These are phyloP conservation scores for Fratercula arctica DNA, from an alignment of 2,797 vertebrate genomes.

Conservation along the genomic window DNA sequence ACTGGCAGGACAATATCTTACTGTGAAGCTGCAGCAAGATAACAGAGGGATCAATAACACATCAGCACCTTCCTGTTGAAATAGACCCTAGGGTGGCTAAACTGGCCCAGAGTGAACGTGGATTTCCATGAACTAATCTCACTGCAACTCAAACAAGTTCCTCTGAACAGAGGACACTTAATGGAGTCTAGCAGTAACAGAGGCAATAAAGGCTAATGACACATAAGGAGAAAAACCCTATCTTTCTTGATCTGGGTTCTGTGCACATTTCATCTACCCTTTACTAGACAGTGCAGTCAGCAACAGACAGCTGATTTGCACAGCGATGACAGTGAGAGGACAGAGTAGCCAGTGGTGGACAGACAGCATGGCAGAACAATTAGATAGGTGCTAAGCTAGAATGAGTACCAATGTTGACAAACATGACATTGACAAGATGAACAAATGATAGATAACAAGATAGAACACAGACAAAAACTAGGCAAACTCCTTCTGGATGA, in stretches of 20 bases:
- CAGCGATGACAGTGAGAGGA: not conserved
- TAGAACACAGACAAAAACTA: not conserved
- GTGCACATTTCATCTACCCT: not conserved
- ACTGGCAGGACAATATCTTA: not conserved
- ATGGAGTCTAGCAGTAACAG: not conserved
- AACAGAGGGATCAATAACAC: not conserved
- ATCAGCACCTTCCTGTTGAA: not conserved
- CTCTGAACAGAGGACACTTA: not conserved
- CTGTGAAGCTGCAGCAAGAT: not conserved
- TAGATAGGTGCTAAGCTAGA: not conserved
- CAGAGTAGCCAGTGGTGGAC: not conserved
- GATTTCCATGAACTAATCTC: not conserved
- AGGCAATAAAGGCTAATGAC: not conserved
- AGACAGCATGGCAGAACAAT: not conserved
- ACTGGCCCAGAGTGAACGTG: not conserved
- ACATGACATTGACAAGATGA: not conserved
- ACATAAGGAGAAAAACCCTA: not conserved
- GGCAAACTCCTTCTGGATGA: not conserved
- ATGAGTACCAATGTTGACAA: not conserved
- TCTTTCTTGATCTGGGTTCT: not conserved
- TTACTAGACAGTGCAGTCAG: not conserved
- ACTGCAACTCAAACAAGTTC: not conserved
- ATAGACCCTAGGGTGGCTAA: not conserved
- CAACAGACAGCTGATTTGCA: not conserved
- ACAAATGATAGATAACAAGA: not conserved